Percentiles rank a stretch among this genome's conserved stretches.
Evolutionary conservation across 2,888 invertebrate genomes (phyloP).

Genomic region (Penaeus monodon): DNA sequence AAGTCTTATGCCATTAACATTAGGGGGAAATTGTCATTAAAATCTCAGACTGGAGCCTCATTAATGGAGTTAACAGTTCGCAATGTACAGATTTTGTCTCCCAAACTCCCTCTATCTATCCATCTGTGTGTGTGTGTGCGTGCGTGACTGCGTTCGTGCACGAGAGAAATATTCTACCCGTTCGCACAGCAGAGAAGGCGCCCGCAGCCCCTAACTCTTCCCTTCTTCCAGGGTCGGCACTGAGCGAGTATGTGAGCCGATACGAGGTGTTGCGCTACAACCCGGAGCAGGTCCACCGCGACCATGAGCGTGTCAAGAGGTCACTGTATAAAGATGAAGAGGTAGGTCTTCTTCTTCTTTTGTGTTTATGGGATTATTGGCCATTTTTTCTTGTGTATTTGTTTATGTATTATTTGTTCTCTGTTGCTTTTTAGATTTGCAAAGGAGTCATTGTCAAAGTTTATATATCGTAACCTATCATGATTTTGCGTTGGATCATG

Average conservation of each 20-base stretch:
- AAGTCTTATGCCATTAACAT: too few species aligned
- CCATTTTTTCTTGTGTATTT: neutral
- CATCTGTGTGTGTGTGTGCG: conserved; percentile 14
- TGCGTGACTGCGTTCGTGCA: neutral
- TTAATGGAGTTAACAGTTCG: too few species aligned
- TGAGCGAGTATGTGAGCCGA: conserved; percentile 63
- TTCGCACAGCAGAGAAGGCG: neutral
- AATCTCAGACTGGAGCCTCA: too few species aligned
- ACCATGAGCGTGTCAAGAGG: conserved; percentile 53
- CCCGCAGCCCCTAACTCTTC: neutral
- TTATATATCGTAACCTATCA: too few species aligned
- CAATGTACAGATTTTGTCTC: too few species aligned
- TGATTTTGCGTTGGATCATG: too few species aligned
- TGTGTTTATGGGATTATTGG: too few species aligned
- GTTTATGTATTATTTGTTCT: neutral
- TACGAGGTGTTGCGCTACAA: conserved; percentile 61
- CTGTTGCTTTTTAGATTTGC: neutral
- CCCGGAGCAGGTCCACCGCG: conserved; percentile 44
- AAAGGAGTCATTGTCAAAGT: neutral
- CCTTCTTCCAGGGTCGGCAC: conserved; percentile 29
- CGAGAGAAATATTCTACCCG: neutral
- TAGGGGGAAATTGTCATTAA: too few species aligned
- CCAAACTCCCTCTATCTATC: neutral
- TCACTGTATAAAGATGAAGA: conserved; percentile 46
- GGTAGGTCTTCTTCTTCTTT: conserved; percentile 17